Evolutionary conservation across 2,797 vertebrate species (phyloP), one percentile per base, ranked within the genome.

Genomic region (Cottoperca gobio): DNA sequence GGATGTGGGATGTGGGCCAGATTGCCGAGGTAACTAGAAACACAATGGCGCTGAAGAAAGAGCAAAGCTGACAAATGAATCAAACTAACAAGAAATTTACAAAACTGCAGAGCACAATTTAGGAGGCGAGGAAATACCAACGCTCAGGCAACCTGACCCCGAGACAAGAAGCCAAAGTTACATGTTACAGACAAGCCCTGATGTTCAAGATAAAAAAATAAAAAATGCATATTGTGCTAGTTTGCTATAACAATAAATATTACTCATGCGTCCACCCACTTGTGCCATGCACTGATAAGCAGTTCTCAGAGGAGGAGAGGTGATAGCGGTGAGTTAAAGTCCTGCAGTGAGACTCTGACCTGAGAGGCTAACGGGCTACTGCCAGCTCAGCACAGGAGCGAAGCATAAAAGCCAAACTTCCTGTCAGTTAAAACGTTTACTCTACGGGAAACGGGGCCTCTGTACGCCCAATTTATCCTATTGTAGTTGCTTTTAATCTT

Each of bases 321-420:
- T 89, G 86, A 93, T 93, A 91, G 83, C 75, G 40, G 55, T 19
- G 83, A 93, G 89, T 42, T 93, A 91, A 94, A 94, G 91, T 94
- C 91, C 35, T 53, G 45, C 63, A 76, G 68, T 64, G 77, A 91
- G 88, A 94, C 86, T 93, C 87, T 94, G 93, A 93, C 85, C 92
- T 84, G 57, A 76, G 70, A 55, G 58, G 73, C 54, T 26, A 70
- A 84, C 54, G 64, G 39, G 35, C 50, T 28, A 54, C 82, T 88
- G 77, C 79, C 76, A 88, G 83, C 81, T 90, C 90, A 89, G 82
- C 76, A 82, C 19, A 76, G 7, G 60, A 62, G 19, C 8, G 12
- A 73, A 40, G 23, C 14, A 39, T 21, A 31, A 72, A 49, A 48
- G 19, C 48, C 35, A 42, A 2, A 2, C 48, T 63, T 81, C 60